Evolutionary conservation across 1,140 invertebrate genomes (phyloP).

Genomic region (Holotrichia oblita): DNA sequence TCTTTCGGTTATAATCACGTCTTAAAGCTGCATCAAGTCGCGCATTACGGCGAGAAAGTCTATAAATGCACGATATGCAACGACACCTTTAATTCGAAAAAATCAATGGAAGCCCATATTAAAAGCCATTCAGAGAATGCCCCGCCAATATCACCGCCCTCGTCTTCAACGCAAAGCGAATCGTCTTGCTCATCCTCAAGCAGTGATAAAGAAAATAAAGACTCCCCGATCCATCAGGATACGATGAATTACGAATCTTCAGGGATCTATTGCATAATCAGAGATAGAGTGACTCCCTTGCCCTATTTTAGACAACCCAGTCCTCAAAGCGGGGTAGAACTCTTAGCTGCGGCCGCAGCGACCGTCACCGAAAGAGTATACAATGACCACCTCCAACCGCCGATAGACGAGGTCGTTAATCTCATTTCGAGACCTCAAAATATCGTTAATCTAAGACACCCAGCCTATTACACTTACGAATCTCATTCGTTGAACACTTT

Average conservation of each 20-base stretch:
- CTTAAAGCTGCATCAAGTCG: constrained; percentile 87
- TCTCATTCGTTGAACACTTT: constrained; percentile 57
- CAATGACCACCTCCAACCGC: constrained; percentile 46
- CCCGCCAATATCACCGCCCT: constrained; percentile 59
- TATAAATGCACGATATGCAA: constrained; percentile 92
- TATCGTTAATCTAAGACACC: constrained; percentile 53
- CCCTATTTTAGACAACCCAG: constrained; percentile 57
- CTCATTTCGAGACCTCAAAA: constrained; percentile 54
- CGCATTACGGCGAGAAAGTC: constrained; percentile 90
- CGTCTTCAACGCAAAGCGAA: constrained; percentile 55
- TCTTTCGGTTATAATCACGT: constrained; percentile 85
- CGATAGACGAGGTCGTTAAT: constrained; percentile 54
- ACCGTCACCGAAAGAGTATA: constrained; percentile 53
- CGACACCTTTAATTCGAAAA: constrained; percentile 88
- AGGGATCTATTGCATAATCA: constrained; percentile 55
- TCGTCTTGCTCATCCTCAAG: constrained; percentile 56
- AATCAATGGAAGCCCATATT: constrained; percentile 88
- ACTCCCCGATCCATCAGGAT: constrained; percentile 56
- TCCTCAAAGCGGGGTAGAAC: constrained; percentile 54
- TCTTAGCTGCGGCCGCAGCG: constrained; percentile 57
- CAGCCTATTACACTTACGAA: constrained; percentile 56
- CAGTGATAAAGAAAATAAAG: constrained; percentile 64
- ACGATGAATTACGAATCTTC: constrained; percentile 54
- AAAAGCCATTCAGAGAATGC: constrained; percentile 84
- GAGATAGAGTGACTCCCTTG: constrained; percentile 50